Base-by-base conservation (phyloP, 1,140 invertebrate species). In the Dinoponera quadriceps region DNA sequence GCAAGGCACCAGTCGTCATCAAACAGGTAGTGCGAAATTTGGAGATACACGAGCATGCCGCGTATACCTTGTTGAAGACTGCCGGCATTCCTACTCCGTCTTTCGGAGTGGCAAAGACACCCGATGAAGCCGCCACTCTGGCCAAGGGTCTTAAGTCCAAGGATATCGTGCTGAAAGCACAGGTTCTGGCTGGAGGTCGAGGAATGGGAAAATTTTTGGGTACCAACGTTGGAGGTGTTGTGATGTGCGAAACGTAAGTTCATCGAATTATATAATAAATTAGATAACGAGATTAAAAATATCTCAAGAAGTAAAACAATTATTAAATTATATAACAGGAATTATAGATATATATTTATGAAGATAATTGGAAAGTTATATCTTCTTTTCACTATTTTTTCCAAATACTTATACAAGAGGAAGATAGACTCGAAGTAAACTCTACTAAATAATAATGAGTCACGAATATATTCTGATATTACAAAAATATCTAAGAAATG, bases 21-120 rank as follows among this genome's bases (percentile, higher is more conserved):
- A 94, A 95, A 74, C 96, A 97, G 90, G 95, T 96, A 86, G 93
- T 94, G 7, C 95, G 98, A 85, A 96, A 97, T 90, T 95, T 99
- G 54, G 98, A 98, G 95, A 97, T 99, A 9, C 98, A 99, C 92
- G 99, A 99, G 94, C 97, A 99, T 93, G 96, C 98, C 22, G 98
- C 98, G 89, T 99, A 99, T 92, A 97, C 96, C 18, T 92, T 99
- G 0, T 95, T 99, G 3, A 96, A 97, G 90, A 96, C 98, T 89
- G 96, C 96, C 90, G 97, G 97, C 13, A 98, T 99, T 88, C 97
- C 97, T 48, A 98, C 99, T 4, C 99, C 99, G 7, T 97, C 97
- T 90, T 99, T 99, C 94, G 97, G 97, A 66, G 97, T 99, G 29
- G 99, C 98, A 0, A 97, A 96, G 90, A 97, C 96, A 27, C 95